Base-by-base conservation (phyloP, 1,140 invertebrate species). In the Pristionchus pacificus region DNA sequence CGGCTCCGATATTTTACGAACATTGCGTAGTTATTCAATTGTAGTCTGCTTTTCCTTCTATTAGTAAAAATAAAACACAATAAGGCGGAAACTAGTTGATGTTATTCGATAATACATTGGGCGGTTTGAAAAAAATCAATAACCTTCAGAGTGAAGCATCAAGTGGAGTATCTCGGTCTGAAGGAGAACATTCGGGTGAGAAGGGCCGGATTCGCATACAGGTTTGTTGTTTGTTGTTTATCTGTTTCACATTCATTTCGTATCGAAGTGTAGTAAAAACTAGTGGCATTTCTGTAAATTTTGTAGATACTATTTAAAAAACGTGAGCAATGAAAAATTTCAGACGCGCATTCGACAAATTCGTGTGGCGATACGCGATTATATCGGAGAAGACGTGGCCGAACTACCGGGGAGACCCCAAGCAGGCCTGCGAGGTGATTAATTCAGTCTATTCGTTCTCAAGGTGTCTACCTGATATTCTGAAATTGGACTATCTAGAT, bases 301-400 rank as follows among this genome's bases (percentile, higher is more conserved):
- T n/a, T n/a, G n/a, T n/a, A n/a, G n/a, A n/a, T n/a, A n/a, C n/a
- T n/a, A n/a, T n/a, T n/a, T n/a, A n/a, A n/a, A n/a, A n/a, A n/a
- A n/a, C n/a, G n/a, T n/a, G n/a, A n/a, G n/a, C n/a, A 49, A 49
- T 49, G 6, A 6, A 10, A 19, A 49, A 10, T 49, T 65, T 33
- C 25, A 33, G 61, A 33, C 82, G 89, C 59, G 80, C 85, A 1
- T 90, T 90, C 79, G 83, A 86, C 2, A 89, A 90, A 77, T 90
- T 90, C 83, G 78, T 90, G 2, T 85, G 88, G 29, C 80, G 88
- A 78, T 88, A 83, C 77, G 77, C 89, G 1, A 90, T 91, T 80
- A 79, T 91, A 24, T 90, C 89, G 0, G 86, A 87, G 64, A 88
- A 91, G 83, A 91, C 89, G 0, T 90, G 89, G 89, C 89, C 90